phyloP scores from a whole-genome alignment of 2,888 invertebrate genomes.

The Sepioteuthis lessoniana region DNA sequence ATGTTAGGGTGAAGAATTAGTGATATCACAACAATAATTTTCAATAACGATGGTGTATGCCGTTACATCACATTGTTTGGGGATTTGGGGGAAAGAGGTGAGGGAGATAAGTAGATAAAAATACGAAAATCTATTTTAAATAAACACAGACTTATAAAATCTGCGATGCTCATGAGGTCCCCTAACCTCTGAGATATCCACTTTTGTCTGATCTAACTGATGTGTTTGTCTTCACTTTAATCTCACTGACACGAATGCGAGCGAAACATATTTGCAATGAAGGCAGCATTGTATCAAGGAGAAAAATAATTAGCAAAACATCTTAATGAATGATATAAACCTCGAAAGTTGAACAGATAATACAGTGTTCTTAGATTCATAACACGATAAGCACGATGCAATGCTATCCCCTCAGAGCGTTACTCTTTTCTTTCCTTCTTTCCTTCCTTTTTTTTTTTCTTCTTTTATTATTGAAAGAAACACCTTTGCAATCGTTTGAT shows the following conservation, averaged over 20 bases:
- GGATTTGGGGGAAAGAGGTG: no score
- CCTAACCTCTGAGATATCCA: neutral
- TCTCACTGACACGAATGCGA: neutral
- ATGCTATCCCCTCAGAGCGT: neutral
- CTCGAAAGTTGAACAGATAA: slow-evolving; percentile 18
- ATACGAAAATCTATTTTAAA: no score
- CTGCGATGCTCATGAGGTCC: neutral
- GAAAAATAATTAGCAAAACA: slow-evolving; percentile 33
- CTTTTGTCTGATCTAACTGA: neutral
- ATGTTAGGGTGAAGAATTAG: no score
- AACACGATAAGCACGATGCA: neutral
- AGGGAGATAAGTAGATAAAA: no score
- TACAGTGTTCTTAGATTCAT: neutral
- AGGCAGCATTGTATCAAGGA: neutral
- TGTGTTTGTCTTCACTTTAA: neutral
- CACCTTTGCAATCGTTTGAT: slow-evolving; percentile 24
- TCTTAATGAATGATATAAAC: slow-evolving; percentile 23
- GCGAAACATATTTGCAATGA: neutral
- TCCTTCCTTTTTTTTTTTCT: neutral
- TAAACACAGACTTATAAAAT: no score
- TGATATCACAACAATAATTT: no score
- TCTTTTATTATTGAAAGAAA: neutral
- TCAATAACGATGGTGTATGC: no score
- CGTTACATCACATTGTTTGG: no score
- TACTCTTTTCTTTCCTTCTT: neutral